A percentile compares a stretch with the other conserved stretches of the same genome.
phyloP scores from a whole-genome alignment of 2,113 vertebrate genomes.

The Nestor notabilis region DNA sequence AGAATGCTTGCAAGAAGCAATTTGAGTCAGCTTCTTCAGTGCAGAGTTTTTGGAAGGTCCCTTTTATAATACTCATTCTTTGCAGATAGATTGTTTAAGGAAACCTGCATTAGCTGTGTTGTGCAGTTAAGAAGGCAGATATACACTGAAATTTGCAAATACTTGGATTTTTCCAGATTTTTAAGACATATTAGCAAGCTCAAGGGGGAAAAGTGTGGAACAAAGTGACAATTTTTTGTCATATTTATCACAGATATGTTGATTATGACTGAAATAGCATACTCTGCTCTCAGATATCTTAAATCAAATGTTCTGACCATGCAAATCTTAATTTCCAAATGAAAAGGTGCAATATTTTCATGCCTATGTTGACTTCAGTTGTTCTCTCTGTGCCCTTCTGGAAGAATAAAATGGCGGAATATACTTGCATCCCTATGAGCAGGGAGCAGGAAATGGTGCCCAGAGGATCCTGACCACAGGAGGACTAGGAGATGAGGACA shows the following conservation, averaged over 20 bases:
- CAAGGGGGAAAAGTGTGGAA: not conserved
- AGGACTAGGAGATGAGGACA: not conserved
- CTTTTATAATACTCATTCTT: not conserved
- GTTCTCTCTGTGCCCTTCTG: not conserved
- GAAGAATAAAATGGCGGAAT: not conserved
- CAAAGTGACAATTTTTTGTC: not conserved
- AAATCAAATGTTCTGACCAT: not conserved
- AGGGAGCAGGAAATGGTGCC: not conserved
- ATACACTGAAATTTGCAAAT: not conserved
- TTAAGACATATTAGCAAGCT: not conserved
- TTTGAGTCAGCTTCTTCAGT: not conserved
- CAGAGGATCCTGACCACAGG: not conserved
- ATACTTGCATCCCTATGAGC: not conserved
- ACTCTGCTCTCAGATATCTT: not conserved
- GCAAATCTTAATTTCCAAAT: not conserved
- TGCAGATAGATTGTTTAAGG: not conserved
- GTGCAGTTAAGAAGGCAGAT: not conserved
- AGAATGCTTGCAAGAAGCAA: not conserved
- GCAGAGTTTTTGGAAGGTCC: not conserved
- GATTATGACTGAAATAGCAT: not conserved
- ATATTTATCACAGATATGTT: not conserved
- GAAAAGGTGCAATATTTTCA: not conserved
- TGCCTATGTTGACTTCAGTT: not conserved
- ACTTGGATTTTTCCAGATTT: not conserved
- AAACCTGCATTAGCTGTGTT: not conserved